Base-by-base conservation (phyloP, 2,797 vertebrate species). In the Poeciliopsis turneri region DNA sequence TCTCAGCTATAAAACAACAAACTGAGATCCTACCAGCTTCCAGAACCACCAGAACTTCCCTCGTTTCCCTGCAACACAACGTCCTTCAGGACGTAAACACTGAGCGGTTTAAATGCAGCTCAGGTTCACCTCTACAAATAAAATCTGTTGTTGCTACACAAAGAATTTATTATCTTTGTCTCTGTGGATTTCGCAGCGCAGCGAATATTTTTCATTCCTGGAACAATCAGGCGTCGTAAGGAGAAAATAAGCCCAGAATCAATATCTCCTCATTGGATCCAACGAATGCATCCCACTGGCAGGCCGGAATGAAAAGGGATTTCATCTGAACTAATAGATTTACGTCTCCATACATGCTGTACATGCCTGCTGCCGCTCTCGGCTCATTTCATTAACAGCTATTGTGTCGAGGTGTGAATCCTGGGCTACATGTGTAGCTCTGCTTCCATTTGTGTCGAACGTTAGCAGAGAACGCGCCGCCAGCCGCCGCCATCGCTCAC, bases 311-410 rank as follows among this genome's bases (percentile, higher is more conserved):
- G 68, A 5, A 82, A 61, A 76, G 16, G 3, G 73, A 80, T 82
- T 84, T 84, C 28, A 84, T 87, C 75, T 76, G 82, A n/a, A 68
- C 49, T 73, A 70, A 77, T n/a, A 53, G 66, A 33, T 16, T 79
- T 51, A 41, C 74, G 80, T 16, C 79, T 46, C 47, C 0, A 13
- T 59, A 25, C 33, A 28, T 59, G 61, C 64, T 64, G 66, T 12
- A 70, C 78, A 70, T n/a, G 72, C 46, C 66, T 75, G 12, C 55
- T 72, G 79, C 20, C 78, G 47, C 36, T 49, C 57, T 30, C 73
- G 39, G n/a, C 5, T 49, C 77, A 74, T 88, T 80, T 78, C 70
- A 88, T 87, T 74, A 77, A n/a, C 51, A 74, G 78, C 55, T 68
- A 59, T 82, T n/a, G 78, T 76, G 69, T 66, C 43, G 43, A 74